Evolutionary conservation across 2,888 invertebrate genomes (phyloP).

Genomic region (Dryobotodes eremita): DNA sequence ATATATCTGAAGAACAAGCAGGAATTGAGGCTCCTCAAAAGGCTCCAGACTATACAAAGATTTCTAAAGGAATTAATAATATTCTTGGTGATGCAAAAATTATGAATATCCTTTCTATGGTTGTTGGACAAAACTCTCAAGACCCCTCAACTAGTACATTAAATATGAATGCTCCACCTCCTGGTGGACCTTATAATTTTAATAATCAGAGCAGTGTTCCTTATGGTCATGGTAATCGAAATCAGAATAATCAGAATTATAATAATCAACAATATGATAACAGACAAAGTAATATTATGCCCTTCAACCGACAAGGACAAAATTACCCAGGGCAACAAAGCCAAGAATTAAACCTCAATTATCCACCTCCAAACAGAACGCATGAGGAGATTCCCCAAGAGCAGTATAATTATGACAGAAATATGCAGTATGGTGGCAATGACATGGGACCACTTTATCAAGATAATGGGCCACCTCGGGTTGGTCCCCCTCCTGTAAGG

Average conservation of each 20-base stretch:
- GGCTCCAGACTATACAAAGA: slow-evolving; percentile 90
- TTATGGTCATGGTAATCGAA: slow-evolving; percentile 74
- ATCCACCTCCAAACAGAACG: slow-evolving; percentile 69
- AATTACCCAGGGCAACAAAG: slow-evolving; percentile 69
- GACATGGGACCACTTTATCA: slow-evolving; percentile 42
- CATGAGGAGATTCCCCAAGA: slow-evolving; percentile 70
- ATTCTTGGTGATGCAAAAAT: slow-evolving; percentile 92
- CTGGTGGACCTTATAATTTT: slow-evolving; percentile 53
- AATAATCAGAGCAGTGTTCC: slow-evolving; percentile 47
- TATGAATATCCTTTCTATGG: slow-evolving; percentile 91
- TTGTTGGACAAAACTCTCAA: slow-evolving; percentile 70
- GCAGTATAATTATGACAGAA: slow-evolving; percentile 71
- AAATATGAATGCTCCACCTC: slow-evolving; percentile 31
- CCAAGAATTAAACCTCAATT: slow-evolving; percentile 65
- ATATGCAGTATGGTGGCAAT: slow-evolving; percentile 69
- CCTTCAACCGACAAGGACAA: slow-evolving; percentile 68
- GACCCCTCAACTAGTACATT: slow-evolving; percentile 56
- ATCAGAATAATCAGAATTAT: slow-evolving; percentile 68
- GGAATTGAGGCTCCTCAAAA: slow-evolving; percentile 22
- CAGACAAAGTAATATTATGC: slow-evolving; percentile 69
- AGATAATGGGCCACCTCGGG: slow-evolving; percentile 57
- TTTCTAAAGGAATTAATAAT: slow-evolving; percentile 91
- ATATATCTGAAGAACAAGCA: slow-evolving; percentile 76
- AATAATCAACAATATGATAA: slow-evolving; percentile 71
- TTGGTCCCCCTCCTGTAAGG: slow-evolving; percentile 59